Conservation (phyloP, 2,888 invertebrate species). For the Lepidonotus clava region DNA sequence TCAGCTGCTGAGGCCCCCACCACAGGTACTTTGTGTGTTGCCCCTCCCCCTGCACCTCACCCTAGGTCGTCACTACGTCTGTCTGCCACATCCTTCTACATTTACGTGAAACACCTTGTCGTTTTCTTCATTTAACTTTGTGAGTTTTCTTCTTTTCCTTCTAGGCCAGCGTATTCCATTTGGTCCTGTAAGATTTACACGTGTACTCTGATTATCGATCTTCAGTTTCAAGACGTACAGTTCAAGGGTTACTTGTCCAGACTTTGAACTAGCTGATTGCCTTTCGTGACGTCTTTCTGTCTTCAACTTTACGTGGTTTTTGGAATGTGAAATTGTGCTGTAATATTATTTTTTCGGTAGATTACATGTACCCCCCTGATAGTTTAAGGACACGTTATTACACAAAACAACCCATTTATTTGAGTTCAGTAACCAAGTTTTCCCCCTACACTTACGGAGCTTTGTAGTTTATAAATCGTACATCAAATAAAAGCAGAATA, state of each 20-base stretch:
- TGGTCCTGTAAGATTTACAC: not conserved
- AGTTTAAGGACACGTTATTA: too few species aligned
- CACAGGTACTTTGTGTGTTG: conserved; percentile 55
- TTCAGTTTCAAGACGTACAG: conserved; percentile 8
- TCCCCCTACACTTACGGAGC: too few species aligned
- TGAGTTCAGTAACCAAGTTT: too few species aligned
- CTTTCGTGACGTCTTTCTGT: not conserved
- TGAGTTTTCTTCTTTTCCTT: not conserved
- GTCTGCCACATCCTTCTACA: not conserved
- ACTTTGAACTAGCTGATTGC: not conserved
- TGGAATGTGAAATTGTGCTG: conserved; percentile 33
- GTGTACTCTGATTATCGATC: not conserved
- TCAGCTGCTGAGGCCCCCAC: conserved; percentile 58
- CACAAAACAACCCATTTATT: too few species aligned
- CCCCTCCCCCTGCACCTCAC: conserved; percentile 17
- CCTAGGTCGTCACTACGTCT: not conserved
- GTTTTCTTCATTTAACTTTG: not conserved
- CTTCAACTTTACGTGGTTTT: not conserved
- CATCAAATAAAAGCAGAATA: too few species aligned
- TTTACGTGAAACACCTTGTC: too few species aligned
- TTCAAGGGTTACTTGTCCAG: not conserved
- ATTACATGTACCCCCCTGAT: too few species aligned
- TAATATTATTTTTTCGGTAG: too few species aligned
- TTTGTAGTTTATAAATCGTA: too few species aligned
- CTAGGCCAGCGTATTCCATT: conserved; percentile 3